Base-by-base conservation (phyloP, 1,140 invertebrate species). In the Aleiodes sp. region DNA sequence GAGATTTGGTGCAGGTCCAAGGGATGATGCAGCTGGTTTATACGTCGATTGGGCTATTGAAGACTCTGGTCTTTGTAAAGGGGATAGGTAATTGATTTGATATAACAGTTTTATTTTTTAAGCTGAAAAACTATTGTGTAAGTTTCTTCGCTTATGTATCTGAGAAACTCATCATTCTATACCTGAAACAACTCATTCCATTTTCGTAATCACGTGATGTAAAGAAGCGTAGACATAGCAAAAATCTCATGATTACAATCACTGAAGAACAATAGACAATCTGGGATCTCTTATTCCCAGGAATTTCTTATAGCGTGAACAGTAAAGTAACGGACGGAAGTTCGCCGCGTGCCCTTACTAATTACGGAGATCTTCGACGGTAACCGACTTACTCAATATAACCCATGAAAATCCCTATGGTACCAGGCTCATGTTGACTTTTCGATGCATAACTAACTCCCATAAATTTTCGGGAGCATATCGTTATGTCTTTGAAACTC, bases 1-100 rank as follows among this genome's bases (percentile, higher is more conserved):
- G 28, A 87, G 86, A 77, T 93, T 88, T 81, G 92, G 86, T 24
- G 80, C 86, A 19, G 86, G 88, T 1, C 85, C 88, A 10, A 87
- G 88, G 41, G 87, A 91, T 9, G 88, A 90, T 62, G 79, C 81
- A 2, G 83, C 87, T 1, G 92, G 92, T 0, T 84, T 92, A 0
- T 91, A 87, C 70, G 87, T 94, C 2, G 92, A 93, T 70, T 94
- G 93, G 93, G 91, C 92, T 0, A 85, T 92, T 1, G 92, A 94
- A 69, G 90, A 92, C 72, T 90, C 91, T 21, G 91, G 89, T 24
- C 82, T 94, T 31, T 89, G 88, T 67, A 92, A 92, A 80, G 92
- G 91, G n/a, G 93, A 94, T 82, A 91, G 91, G 91, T 93, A 75
- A 52, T 70, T 64, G 46, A 52, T 65, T 24, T 56, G 0, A 46